phyloP scores from a whole-genome alignment of 1,140 invertebrate genomes.

The Drosophila littoralis region DNA sequence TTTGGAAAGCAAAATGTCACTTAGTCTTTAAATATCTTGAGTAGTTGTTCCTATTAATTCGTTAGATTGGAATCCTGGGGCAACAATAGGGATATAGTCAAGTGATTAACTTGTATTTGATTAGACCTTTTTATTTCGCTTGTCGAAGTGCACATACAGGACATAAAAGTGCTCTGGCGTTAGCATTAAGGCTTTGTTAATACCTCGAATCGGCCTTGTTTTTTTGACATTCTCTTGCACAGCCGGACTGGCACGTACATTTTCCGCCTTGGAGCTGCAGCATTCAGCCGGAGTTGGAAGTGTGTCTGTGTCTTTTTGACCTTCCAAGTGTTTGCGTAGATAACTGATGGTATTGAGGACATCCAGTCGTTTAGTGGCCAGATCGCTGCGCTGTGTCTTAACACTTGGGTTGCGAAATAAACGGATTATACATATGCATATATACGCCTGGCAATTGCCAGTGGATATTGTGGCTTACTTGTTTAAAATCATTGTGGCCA shows the following conservation, averaged over 20 bases:
- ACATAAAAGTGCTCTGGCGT: no score
- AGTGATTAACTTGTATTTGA: no score
- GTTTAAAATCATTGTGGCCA: background rate
- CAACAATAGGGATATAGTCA: no score
- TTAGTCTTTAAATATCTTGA: background rate
- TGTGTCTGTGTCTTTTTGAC: background rate
- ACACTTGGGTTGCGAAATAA: background rate
- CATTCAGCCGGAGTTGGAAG: background rate
- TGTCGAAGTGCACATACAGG: no score
- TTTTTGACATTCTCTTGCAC: no score
- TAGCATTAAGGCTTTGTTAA: no score
- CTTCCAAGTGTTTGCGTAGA: background rate
- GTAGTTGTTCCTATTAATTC: background rate
- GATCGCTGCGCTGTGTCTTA: background rate
- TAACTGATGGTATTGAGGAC: background rate
- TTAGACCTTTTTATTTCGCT: no score
- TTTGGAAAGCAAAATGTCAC: background rate
- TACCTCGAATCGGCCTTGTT: no score
- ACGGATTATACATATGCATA: background rate
- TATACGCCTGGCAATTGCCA: background rate
- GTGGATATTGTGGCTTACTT: background rate
- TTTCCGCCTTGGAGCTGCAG: background rate
- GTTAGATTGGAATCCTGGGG: no score
- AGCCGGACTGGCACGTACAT: no score
- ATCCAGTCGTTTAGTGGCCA: background rate